Evolutionary conservation across 2,113 vertebrate species (phyloP), one percentile per base, ranked within the genome.

Genomic region (Gallinago paraguaiae): DNA sequence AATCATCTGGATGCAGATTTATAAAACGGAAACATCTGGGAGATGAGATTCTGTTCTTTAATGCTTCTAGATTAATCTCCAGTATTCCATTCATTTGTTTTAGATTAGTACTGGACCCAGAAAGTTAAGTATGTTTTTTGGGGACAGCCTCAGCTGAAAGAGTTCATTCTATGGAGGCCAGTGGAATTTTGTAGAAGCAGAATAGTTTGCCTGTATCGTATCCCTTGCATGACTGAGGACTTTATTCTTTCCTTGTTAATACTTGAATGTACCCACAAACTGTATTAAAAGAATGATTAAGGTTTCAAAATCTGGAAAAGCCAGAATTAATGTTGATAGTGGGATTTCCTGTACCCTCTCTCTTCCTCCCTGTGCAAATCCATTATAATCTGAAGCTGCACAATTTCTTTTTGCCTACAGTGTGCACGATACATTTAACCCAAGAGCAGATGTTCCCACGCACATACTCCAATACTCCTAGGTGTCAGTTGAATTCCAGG

Each of bases 1-100:
- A 78, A 71, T 75, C 10, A 71, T 87, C 20, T 70, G 24, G 17
- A 65, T 84, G 41, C 14, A 94, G 72, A 92, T 70, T 77, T 86
- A 91, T 19, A 78, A 51, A 67, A 67, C 4, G 43, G 46, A 86
- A 87, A 35, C 17, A 61, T 91, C 39, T 90, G 70, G 48, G 60
- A 82, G 35, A 79, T 56, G 17, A 71, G 14, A 77, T 74, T 31
- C 50, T 88, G 3, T 43, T 69, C 63, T 61, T 90, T 61, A 83
- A 48, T 46, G 17, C 25, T 54, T 74, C 59, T 77, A 61, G 68
- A 70, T 69, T 71, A 81, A 80, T 90, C 37, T 24, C 43, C 37
- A 48, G 17, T 68, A 63, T 61, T 82, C 20, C 5, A 9, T 65
- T 71, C 4, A 50, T 51, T 61, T 72, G 15, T 17, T 82, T 68